phyloP scores from a whole-genome alignment of 1,140 invertebrate species.

The Metaphire vulgaris region DNA sequence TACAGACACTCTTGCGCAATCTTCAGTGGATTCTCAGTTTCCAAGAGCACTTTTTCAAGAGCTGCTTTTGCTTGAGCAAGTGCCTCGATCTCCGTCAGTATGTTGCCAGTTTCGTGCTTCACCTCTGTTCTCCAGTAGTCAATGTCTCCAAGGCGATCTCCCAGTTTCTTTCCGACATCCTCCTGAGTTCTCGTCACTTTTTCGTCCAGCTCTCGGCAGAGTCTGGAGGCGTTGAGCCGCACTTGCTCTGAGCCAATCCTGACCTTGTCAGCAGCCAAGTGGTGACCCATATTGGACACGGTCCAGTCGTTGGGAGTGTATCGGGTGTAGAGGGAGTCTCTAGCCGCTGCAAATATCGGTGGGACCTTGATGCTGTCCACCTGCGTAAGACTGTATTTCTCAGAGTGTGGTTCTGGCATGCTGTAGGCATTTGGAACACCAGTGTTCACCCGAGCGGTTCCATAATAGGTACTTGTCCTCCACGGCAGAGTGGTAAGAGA shows the following conservation, averaged over 20 bases:
- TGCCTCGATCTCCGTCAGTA: conserved; percentile 72
- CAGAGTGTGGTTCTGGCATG: conserved; percentile 34
- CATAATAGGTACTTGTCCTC: conserved; percentile 51
- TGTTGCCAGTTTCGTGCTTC: conserved; percentile 72
- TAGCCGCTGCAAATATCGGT: conserved; percentile 50
- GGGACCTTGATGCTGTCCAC: conserved; percentile 51
- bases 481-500: conserved; percentile 52
- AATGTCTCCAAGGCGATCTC: conserved; percentile 82
- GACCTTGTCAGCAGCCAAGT: conserved; percentile 68
- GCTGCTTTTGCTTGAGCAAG: conserved; percentile 65
- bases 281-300: conserved; percentile 74
- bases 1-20: conserved; percentile 89
- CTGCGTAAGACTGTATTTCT: conserved; percentile 41
- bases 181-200: conserved; percentile 49
- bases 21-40: conserved; percentile 81
- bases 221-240: conserved; percentile 46
- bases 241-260: conserved; percentile 48
- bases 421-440: conserved; percentile 23
- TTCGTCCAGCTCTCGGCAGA: conserved; percentile 52
- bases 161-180: conserved; percentile 54
- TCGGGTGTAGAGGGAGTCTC: conserved; percentile 53
- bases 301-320: conserved; percentile 88
- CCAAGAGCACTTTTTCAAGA: conserved; percentile 74
- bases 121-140: conserved; percentile 90
- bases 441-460: conserved; percentile 37